Conservation (phyloP, 2,797 vertebrate species). For the Miichthys miiuy region DNA sequence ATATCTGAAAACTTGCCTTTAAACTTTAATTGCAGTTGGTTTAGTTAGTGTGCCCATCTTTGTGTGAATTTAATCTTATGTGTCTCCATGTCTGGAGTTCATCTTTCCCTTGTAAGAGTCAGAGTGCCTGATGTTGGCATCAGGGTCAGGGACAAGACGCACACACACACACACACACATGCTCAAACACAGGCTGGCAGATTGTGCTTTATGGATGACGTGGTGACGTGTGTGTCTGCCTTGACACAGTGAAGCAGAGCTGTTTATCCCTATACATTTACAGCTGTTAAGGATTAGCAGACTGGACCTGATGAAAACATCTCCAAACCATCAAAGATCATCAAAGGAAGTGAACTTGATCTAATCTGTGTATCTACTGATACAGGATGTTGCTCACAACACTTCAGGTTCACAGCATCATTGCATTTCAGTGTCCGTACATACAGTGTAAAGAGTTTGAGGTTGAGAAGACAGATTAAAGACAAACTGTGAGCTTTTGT, state of each 20-base stretch:
- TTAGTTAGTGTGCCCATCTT: neutral
- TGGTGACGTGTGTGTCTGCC: slow-evolving; percentile 12
- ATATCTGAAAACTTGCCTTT: no score
- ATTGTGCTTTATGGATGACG: neutral
- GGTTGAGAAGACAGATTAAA: neutral
- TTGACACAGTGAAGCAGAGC: slow-evolving; percentile 7
- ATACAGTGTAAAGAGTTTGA: neutral
- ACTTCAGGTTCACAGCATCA: neutral
- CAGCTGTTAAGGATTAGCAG: slow-evolving; percentile 6
- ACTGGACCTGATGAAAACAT: neutral
- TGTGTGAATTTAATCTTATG: neutral
- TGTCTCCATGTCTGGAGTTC: neutral
- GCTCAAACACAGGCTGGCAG: neutral
- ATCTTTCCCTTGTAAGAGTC: slow-evolving; percentile 3
- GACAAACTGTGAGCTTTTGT: neutral
- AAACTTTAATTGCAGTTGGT: no score
- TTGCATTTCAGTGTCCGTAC: neutral
- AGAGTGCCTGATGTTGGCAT: neutral
- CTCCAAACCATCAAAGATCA: neutral
- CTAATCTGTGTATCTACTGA: neutral
- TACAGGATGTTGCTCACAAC: neutral
- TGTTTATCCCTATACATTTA: slow-evolving; percentile 6
- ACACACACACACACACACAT: slow-evolving; percentile 3
- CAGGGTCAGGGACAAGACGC: slow-evolving; percentile 1
- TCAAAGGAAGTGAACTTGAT: neutral